Base-by-base conservation (phyloP, 2,797 vertebrate species). In the Sus cebifrons region DNA sequence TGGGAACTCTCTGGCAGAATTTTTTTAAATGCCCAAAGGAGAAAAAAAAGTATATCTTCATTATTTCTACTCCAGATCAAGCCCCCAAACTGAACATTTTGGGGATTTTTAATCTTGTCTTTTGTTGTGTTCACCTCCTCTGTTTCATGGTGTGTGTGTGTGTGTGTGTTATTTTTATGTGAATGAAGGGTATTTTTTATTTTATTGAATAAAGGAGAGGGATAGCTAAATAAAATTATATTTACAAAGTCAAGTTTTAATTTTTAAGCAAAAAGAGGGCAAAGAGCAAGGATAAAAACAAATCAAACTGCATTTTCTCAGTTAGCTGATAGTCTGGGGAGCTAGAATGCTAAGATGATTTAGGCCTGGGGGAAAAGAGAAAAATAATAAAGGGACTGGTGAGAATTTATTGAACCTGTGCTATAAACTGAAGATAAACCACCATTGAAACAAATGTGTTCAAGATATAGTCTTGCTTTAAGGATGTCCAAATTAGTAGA, bases 161-260 rank as follows among this genome's bases (percentile, higher is more conserved):
- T n/a, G n/a, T n/a, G n/a, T n/a, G n/a, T n/a, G n/a, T 67, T 17
- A 32, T 68, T 68, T 89, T 64, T 64, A 65, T 36, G 14, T 87
- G 18, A 14, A 32, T 65, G 8, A 87, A 70, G 29, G 17, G 27
- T 86, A n/a, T 73, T 89, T 95, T 87, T 82, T 58, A 83, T 75
- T 89, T 78, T 84, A 40, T 27, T 79, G 15, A 62, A 62, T 40
- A 29, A 18, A 68, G 27, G 25, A 65, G 2, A 81, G 25, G 36
- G 5, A 16, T 49, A 86, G 60, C 25, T 73, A 92, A 93, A 90
- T 86, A 40, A 86, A 89, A 86, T 89, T 67, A 79, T 36, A 74
- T 23, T 67, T 67, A n/a, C 9, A 64, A 32, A 56, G 54, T 89
- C 9, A 36, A 88, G 27, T 25, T 91, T 81, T 86, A n/a, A 20